These are phyloP conservation scores for Trachymyrmex cornetzi DNA, from an alignment of 1,140 invertebrate genomes.

Conservation along the genomic window DNA sequence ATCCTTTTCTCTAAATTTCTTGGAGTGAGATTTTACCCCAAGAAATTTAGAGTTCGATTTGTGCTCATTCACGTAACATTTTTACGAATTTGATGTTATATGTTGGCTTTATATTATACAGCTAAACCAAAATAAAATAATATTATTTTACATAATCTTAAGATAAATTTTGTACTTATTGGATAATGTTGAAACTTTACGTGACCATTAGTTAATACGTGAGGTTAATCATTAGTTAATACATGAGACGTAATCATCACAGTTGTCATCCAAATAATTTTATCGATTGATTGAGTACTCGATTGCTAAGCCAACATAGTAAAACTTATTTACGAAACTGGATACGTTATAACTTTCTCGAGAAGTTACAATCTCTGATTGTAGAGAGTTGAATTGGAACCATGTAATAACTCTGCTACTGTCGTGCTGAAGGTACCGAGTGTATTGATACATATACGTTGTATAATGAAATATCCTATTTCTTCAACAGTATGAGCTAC, in stretches of 20 bases:
- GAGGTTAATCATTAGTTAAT: conserved; percentile 9
- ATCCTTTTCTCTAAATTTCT: no score
- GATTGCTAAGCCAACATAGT: neutral
- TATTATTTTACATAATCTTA: neutral
- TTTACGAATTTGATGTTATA: neutral
- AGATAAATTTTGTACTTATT: no score
- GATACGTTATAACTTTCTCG: conserved; percentile 20
- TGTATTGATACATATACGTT: neutral
- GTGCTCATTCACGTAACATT: neutral
- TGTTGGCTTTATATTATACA: neutral
- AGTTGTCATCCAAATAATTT: neutral
- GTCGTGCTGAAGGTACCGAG: conserved; percentile 15
- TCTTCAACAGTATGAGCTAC: neutral
- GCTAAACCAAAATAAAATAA: neutral
- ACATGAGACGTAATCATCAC: conserved; percentile 1
- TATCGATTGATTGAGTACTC: neutral
- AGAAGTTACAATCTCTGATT: conserved; percentile 38
- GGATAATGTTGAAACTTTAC: neutral
- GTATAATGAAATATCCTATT: neutral
- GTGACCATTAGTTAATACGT: neutral
- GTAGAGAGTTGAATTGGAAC: conserved; percentile 56
- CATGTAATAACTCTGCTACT: conserved; percentile 10
- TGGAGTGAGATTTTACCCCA: no score
- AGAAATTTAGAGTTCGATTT: neutral
- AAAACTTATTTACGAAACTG: conserved; percentile 49